Evolutionary conservation across 2,797 vertebrate genomes (phyloP).

Genomic region (Botia almorhae): DNA sequence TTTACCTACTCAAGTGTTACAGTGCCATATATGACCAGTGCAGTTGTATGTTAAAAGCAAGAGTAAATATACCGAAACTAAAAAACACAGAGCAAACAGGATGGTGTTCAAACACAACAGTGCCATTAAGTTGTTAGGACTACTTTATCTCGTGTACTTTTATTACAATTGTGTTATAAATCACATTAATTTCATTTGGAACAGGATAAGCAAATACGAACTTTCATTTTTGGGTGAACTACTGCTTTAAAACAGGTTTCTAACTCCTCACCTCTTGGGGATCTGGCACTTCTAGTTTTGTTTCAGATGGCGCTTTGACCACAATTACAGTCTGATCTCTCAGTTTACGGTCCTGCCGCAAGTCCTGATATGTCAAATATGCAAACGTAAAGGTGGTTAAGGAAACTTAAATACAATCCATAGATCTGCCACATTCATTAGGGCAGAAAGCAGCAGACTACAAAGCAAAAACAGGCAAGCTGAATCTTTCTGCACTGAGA

Average conservation of each 20-base stretch:
- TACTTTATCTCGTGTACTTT: too few species aligned
- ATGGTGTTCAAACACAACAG: too few species aligned
- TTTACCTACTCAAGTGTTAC: too few species aligned
- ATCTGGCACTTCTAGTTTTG: conserved; percentile 95
- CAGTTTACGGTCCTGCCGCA: conserved; percentile 88
- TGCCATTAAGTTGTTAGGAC: too few species aligned
- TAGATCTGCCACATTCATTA: neutral
- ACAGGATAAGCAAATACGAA: too few species aligned
- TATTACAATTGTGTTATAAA: too few species aligned
- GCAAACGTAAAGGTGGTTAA: conserved; percentile 84
- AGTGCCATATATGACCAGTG: too few species aligned
- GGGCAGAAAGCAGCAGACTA: neutral
- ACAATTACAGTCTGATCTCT: conserved; percentile 96
- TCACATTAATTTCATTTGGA: too few species aligned
- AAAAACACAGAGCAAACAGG: too few species aligned
- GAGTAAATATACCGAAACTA: too few species aligned
- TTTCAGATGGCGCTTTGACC: conserved; percentile 95
- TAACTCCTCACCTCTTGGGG: conserved; percentile 86
- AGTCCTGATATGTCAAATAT: conserved; percentile 95
- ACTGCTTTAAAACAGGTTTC: neutral
- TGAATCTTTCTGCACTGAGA: neutral
- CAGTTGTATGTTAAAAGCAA: too few species aligned
- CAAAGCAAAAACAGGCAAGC: neutral
- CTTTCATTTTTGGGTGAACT: too few species aligned
- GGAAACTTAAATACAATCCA: conserved; percentile 46